Base-by-base conservation (phyloP, 2,113 vertebrate genomes). In the Ptilorrhoa leucosticta region DNA sequence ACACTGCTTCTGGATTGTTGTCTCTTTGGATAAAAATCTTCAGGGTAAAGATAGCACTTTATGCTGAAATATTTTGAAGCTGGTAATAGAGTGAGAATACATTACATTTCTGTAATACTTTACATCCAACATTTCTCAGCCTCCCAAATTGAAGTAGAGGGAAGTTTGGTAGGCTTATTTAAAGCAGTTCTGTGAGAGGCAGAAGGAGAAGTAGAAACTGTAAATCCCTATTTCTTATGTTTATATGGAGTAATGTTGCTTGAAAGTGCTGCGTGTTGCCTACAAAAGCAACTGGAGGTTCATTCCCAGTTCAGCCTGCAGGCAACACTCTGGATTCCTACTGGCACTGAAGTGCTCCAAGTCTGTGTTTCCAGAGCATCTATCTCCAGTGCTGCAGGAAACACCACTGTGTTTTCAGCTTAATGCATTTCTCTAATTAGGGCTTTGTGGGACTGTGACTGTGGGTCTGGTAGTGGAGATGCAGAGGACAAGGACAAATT, bases 261-360 rank as follows among this genome's bases (percentile, higher is more conserved):
- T 51, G 50, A 13, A 76, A 76, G 64, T 14, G 23, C 20, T 42
- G 40, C 14, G 1, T 1, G 0, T 5, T 31, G 42, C 57, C 47
- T 27, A 4, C 20, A 31, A 44, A 42, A 47, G 57, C 47, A 48
- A 5, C 15, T 42, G 57, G 45, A 66, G 35, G 15, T 28, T 88
- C 20, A 10, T 23, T 57, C 28, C 19, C 42, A 6, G 31, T 18
- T 33, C 18, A 57, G 22, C 19, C 72, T 80, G 19, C 16, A 21
- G 77, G 54, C 54, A 54, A 11, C 33, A 3, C 50, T 54, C 77
- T 11, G 68, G 18, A 1, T 20, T 47, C 58, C 35, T 58, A 53
- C 26, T 18, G 13, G 24, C 1, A 4, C 6, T 63, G 64, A 4
- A 37, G 57, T 26, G 3, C 40, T 54, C 18, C 0, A 5, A 23